Evolutionary conservation across 2,113 vertebrate genomes (phyloP).

Genomic region (Ornithorhynchus anatinus): DNA sequence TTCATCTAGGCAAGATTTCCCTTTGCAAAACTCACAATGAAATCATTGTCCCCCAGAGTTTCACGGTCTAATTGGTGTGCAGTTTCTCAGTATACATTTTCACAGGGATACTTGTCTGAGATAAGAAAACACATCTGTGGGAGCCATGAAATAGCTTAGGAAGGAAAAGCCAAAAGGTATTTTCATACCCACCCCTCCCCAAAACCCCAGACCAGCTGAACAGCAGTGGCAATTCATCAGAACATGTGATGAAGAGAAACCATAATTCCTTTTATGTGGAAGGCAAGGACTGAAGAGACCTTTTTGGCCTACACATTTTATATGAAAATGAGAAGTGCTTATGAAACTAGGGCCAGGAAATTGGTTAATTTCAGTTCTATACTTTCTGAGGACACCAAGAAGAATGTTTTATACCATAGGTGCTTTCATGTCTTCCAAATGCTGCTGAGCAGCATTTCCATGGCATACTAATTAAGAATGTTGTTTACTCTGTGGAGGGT

Average conservation of each 20-base stretch:
- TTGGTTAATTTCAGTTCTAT: not conserved
- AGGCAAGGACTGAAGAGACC: not conserved
- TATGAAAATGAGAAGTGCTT: too few relatives aligned
- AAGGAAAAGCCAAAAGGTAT: not conserved
- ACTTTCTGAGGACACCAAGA: not conserved
- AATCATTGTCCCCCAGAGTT: accelerated
- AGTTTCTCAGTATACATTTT: not conserved
- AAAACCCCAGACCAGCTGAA: not conserved
- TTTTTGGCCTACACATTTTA: too few relatives aligned
- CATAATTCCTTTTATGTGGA: not conserved
- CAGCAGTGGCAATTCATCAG: not conserved
- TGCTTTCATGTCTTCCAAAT: not conserved
- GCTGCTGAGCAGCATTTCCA: accelerated
- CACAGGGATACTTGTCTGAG: accelerated
- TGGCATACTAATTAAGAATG: not conserved
- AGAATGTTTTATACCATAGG: not conserved
- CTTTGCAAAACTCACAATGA: not conserved
- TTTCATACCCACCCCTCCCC: not conserved
- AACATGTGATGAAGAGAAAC: not conserved
- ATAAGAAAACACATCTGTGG: too few relatives aligned
- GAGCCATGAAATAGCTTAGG: not conserved
- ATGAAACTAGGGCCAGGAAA: too few relatives aligned
- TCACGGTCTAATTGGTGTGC: accelerated
- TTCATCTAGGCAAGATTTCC: not conserved
- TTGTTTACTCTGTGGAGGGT: not conserved